These are phyloP conservation scores for Tenthredo mesomela DNA, from an alignment of 2,888 invertebrate species.

Conservation along the genomic window DNA sequence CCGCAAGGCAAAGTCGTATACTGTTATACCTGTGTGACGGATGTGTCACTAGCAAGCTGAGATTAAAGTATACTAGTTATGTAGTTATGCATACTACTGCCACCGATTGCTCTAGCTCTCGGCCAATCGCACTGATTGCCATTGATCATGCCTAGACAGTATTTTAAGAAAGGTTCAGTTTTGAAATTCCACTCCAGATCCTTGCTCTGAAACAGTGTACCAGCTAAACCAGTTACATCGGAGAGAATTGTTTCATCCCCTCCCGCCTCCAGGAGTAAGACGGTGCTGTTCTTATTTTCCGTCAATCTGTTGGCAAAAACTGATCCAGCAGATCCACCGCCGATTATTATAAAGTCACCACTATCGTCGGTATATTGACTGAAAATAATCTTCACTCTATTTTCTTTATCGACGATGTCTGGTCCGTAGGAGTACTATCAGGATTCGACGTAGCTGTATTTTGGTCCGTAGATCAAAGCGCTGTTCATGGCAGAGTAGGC, in stretches of 20 bases:
- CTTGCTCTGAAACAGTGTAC: slow-evolving; percentile 85
- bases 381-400: slow-evolving; percentile 82
- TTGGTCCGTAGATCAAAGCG: slow-evolving; percentile 83
- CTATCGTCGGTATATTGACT: slow-evolving; percentile 80
- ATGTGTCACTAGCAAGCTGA: too few relatives aligned
- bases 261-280: slow-evolving; percentile 90
- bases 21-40: too few relatives aligned
- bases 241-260: slow-evolving; percentile 86
- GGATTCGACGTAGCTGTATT: slow-evolving; percentile 82
- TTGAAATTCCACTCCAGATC: slow-evolving; percentile 91
- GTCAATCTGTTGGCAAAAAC: slow-evolving; percentile 89
- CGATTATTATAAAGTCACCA: slow-evolving; percentile 90
- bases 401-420: slow-evolving; percentile 85
- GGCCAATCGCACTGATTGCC: slow-evolving; percentile 76
- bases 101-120: slow-evolving; percentile 80
- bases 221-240: slow-evolving; percentile 85
- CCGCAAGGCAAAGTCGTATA: too few relatives aligned
- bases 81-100: slow-evolving; percentile 91
- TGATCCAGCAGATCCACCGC: slow-evolving; percentile 91
- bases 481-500: slow-evolving; percentile 83
- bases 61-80: too few relatives aligned
- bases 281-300: slow-evolving; percentile 86
- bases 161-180: slow-evolving; percentile 85
- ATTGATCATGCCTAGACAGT: slow-evolving; percentile 81
- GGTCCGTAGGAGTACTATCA: slow-evolving; percentile 85